These are phyloP conservation scores for Desoria tigrina DNA, from an alignment of 2,888 invertebrate genomes.

Conservation along the genomic window DNA sequence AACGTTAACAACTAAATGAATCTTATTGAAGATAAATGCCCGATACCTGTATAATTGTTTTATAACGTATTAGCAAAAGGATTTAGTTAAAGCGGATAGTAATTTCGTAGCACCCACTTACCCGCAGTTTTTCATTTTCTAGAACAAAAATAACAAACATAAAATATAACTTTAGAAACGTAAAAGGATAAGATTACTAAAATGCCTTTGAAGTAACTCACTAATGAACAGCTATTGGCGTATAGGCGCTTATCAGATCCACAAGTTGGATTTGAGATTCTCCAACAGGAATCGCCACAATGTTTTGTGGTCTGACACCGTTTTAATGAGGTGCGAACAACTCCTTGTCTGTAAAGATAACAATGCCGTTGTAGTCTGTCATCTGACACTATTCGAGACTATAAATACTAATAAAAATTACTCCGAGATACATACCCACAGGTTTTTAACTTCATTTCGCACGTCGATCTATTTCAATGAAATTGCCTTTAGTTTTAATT, in stretches of 20 bases:
- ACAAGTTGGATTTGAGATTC: conserved; percentile 83
- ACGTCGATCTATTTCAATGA: too few relatives aligned
- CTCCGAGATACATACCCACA: conserved; percentile 68
- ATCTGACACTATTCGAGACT: background rate
- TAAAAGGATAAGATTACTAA: too few relatives aligned
- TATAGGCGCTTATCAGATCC: conserved; percentile 87
- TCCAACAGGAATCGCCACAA: conserved; percentile 87
- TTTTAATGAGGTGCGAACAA: conserved; percentile 82
- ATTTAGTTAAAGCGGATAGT: too few relatives aligned
- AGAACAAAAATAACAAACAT: too few relatives aligned
- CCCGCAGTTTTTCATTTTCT: conserved; percentile 91
- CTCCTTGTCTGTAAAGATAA: conserved; percentile 69
- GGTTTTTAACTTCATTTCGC: conserved; percentile 86
- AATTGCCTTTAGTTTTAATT: too few relatives aligned
- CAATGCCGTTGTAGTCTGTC: background rate
- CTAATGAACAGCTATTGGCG: conserved; percentile 67
- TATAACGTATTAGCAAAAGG: too few relatives aligned
- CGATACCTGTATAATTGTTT: too few relatives aligned
- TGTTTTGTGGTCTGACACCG: conserved; percentile 88
- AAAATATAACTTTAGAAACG: too few relatives aligned
- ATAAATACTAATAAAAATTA: background rate
- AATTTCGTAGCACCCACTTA: too few relatives aligned
- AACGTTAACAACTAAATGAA: too few relatives aligned
- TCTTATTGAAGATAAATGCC: too few relatives aligned
- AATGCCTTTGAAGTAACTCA: too few relatives aligned